These are phyloP conservation scores for Lepus townsendii DNA, from an alignment of 2,797 vertebrate genomes.

Conservation along the genomic window DNA sequence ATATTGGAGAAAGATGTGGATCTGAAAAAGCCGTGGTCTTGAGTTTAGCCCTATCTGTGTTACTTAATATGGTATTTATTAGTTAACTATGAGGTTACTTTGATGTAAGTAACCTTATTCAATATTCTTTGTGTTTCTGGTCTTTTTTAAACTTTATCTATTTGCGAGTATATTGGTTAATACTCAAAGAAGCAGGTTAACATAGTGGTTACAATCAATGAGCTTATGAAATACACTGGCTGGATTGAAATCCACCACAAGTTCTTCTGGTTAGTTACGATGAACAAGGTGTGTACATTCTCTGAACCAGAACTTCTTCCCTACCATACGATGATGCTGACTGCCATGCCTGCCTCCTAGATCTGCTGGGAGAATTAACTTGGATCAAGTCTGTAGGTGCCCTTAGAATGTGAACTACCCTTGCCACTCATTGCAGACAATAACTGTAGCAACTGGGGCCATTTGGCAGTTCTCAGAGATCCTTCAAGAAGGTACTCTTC, in stretches of 20 bases:
- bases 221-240: neutral
- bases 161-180: neutral
- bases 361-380: neutral
- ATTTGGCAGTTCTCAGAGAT: neutral
- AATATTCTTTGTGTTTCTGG: neutral
- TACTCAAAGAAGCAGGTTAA: neutral
- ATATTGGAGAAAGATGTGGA: accelerated
- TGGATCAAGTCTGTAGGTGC: neutral
- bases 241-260: neutral
- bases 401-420: neutral
- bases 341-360: accelerated
- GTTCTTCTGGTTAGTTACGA: neutral
- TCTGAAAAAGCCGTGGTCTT: neutral
- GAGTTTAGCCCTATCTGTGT: neutral
- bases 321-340: accelerated
- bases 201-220: neutral
- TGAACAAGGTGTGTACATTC: neutral
- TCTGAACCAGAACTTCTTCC: neutral
- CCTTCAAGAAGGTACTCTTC: too few relatives aligned
- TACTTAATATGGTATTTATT: neutral
- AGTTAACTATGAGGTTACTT: neutral
- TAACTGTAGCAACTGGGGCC: too few relatives aligned
- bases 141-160: neutral
- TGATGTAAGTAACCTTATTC: neutral
- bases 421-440: too few relatives aligned